Evolutionary conservation across 2,797 vertebrate species (phyloP), one percentile per base, ranked within the genome.

Genomic region (Moxostoma hubbsi): DNA sequence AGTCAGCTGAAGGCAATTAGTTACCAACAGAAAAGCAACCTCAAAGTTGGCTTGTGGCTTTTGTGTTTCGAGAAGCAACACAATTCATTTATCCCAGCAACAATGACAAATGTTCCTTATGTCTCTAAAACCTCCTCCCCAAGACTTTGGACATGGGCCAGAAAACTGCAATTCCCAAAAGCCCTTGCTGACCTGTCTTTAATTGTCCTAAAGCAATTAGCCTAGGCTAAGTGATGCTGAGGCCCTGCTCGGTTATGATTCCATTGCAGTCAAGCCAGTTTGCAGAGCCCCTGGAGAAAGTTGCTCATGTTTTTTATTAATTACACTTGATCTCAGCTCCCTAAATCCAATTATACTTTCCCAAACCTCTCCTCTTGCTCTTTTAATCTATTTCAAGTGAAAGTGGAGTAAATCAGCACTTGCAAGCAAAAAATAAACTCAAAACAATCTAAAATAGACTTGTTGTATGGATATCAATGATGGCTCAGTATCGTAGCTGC

Each of bases 321-420:
- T 86, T 93, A 94, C 92, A 90, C 90, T 89, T 90, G 90, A 92
- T 90, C 84, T 86, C 86, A 65, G 88, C 85, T 86, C 86, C 88
- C 89, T 82, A 87, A 85, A 88, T 89, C 89, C 86, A 89, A 89
- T 90, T 87, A 86, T 72, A 85, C 84, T 85, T 86, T 87, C 79
- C 79, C 80, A 86, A 79, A 84, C 83, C 81, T 85, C 82, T 77
- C 8, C 62, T 51, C 62, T 73, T 81, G 83, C 81, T 69, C 63
- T 65, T 59, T 49, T 13, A 5, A 54, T 85, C 80, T 66, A 49
- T 69, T 65, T 65, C 15, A 3, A 61, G 58, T 66, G 45, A 46
- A 59, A 12, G 16, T 3, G 24, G 24, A 51, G 11, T 5, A 45
- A 49, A 73, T 24, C 64, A 43, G 64, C 77, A 62, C 75, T 63